Evolutionary conservation across 2,888 invertebrate species (phyloP).

Genomic region (Neoitamus cyanurus): DNA sequence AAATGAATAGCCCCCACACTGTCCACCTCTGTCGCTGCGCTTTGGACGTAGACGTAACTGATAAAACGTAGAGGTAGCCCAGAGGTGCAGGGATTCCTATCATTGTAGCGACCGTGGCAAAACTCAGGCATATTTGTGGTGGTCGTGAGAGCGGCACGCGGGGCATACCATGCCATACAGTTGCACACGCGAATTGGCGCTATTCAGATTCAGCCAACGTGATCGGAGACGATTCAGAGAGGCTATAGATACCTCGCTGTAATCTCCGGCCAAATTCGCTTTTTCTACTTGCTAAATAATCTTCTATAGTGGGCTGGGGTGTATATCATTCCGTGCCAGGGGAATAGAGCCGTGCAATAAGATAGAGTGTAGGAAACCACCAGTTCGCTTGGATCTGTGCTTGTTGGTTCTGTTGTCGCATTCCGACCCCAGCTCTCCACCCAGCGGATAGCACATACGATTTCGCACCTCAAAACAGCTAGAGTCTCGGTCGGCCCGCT

Average conservation of each 20-base stretch:
- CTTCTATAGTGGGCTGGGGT: neutral
- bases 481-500: neutral
- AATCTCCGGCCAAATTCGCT: neutral
- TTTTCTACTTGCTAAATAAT: neutral
- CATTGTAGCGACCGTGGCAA: neutral
- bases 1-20: neutral
- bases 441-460: neutral
- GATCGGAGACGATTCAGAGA: slow-evolving; percentile 26
- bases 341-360: neutral
- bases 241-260: neutral
- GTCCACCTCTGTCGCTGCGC: neutral
- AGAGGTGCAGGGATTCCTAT: neutral
- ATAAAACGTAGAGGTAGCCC: neutral
- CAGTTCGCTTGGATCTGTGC: neutral
- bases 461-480: slow-evolving; percentile 1
- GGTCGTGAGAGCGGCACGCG: neutral
- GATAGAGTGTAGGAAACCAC: slow-evolving; percentile 5
- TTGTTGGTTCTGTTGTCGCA: neutral
- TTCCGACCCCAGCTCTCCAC: neutral
- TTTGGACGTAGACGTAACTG: neutral
- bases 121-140: neutral
- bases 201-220: slow-evolving; percentile 29
- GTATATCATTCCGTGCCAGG: neutral
- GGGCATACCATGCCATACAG: too few species aligned
- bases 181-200: neutral